Conservation (phyloP, 2,797 vertebrate species). For the Carapus acus region DNA sequence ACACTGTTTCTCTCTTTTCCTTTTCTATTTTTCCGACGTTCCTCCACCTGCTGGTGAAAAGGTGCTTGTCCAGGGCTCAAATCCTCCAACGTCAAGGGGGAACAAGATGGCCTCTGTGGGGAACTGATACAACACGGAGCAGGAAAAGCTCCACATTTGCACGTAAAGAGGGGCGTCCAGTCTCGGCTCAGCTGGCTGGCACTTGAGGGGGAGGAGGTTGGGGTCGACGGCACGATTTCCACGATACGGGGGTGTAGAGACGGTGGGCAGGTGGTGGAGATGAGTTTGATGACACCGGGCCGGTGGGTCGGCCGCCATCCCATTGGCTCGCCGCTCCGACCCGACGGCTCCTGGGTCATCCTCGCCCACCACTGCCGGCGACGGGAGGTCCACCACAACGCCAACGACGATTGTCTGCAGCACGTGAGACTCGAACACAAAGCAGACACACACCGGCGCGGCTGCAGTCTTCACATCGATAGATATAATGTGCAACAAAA, state of each 20-base stretch:
- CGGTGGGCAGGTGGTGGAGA: constrained; percentile 1
- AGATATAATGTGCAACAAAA: constrained; percentile 69
- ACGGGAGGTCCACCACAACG: constrained; percentile 13
- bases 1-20: constrained; percentile 2
- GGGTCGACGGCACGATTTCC: constrained; percentile 46
- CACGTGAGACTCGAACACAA: constrained; percentile 49
- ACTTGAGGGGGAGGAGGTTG: not conserved
- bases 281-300: constrained; percentile 17
- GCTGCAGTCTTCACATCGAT: constrained; percentile 37
- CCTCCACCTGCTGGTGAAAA: constrained; percentile 42
- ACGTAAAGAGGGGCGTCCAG: constrained; percentile 8
- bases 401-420: constrained; percentile 67
- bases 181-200: constrained; percentile 12
- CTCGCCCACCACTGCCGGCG: constrained; percentile 26
- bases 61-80: constrained; percentile 51
- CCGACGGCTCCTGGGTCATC: constrained; percentile 10
- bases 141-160: too few relatives aligned
- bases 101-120: constrained; percentile 3
- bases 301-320: not conserved
- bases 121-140: too few relatives aligned
- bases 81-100: constrained; percentile 30
- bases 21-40: constrained; percentile 11
- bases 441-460: constrained; percentile 27
- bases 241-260: too few relatives aligned
- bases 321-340: not conserved